Evolutionary conservation across 2,113 vertebrate species (phyloP), one percentile per base, ranked within the genome.

Genomic region (Orycteropus afer): DNA sequence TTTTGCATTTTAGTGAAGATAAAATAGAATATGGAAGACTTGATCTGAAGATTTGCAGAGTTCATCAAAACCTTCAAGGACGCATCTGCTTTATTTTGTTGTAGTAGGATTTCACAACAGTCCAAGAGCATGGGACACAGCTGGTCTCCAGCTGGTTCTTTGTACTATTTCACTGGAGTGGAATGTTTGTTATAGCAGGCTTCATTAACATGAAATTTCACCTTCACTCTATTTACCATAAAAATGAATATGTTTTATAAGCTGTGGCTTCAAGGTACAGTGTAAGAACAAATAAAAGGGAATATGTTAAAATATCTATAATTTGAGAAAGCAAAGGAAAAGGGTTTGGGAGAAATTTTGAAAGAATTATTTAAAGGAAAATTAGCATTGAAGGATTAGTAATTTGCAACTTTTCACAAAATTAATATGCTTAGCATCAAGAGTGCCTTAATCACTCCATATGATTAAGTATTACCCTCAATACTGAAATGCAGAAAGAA

Each of bases 61-160:
- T 92, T 94, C 82, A 95, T 91, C 73, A 88, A 37, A 94, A 94
- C 65, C 78, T 88, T 94, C 71, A 73, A 90, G 73, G 55, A 90
- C 55, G 47, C 82, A 85, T 97, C 93, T 96, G 86, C 32, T 94
- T 94, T 88, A 88, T 95, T 97, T 92, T 37, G 59, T 92, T 67
- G 59, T 90, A 85, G 63, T n/a, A 90, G 80, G 89, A 89, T 95
- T 96, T 93, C 49, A 49, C 59, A 67, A 78, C 42, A 93, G 18
- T 53, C 49, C 73, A 78, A 82, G 32, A 85, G 8, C 67, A 47
- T 13, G 49, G 32, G 45, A 89, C 42, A 86, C 92, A 94, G 96
- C 89, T 97, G 97, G 53, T 37, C 87, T n/a, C 86, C 95, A 96
- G 97, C 94, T 93, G 83, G 53, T 18, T 10, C n/a, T 63, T 67